A percentile compares a stretch with the other conserved stretches of the same genome.
phyloP scores from a whole-genome alignment of 2,113 vertebrate genomes.

The Rhynchomys soricoides region DNA sequence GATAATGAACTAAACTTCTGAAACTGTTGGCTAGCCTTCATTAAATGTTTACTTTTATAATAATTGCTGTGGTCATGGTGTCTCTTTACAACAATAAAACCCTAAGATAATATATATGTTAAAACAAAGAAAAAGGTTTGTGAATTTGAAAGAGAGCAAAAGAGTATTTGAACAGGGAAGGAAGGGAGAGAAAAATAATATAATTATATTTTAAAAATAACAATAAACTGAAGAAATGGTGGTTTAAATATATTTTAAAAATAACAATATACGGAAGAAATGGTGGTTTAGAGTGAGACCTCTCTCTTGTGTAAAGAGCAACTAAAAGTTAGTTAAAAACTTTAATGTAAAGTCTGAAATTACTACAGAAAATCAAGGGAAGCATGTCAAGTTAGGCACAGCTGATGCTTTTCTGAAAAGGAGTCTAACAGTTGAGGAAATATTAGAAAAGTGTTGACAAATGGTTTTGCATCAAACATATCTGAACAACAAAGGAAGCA shows the following conservation, averaged over 20 bases:
- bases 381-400: neutral
- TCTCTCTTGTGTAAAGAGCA: neutral
- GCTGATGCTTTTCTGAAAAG: neutral
- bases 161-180: neutral
- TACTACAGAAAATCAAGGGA: neutral
- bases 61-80: neutral
- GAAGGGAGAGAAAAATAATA: neutral
- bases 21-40: neutral
- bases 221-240: no score
- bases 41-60: neutral
- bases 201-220: neutral
- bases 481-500: neutral
- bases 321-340: neutral
- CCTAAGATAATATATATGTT: neutral
- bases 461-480: neutral
- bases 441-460: neutral
- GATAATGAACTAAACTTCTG: neutral
- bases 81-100: neutral
- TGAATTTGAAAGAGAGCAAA: neutral
- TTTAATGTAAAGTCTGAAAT: neutral
- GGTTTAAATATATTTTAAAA: neutral
- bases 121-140: neutral
- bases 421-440: neutral
- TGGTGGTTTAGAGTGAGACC: neutral
- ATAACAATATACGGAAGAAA: neutral